Evolutionary conservation across 2,888 invertebrate species (phyloP).

Genomic region (Philaethria dido): DNA sequence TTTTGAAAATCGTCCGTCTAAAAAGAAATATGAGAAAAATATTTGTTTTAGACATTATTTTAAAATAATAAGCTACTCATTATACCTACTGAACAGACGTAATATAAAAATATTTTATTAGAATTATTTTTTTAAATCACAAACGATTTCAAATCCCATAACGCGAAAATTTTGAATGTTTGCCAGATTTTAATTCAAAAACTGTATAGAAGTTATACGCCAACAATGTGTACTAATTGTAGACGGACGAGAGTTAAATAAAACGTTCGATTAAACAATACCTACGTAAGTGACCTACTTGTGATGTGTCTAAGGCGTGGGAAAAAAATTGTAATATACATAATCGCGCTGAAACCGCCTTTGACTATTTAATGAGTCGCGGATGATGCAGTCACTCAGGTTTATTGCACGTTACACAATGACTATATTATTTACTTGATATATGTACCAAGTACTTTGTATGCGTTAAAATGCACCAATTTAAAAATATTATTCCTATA

Average conservation of each 20-base stretch:
- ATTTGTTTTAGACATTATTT: too few species aligned
- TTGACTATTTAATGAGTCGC: slow-evolving; percentile 18
- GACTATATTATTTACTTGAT: not conserved
- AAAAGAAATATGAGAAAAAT: too few species aligned
- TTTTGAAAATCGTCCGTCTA: too few species aligned
- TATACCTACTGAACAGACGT: too few species aligned
- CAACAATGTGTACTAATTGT: slow-evolving; percentile 38
- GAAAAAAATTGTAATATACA: slow-evolving; percentile 6
- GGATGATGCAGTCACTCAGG: not conserved
- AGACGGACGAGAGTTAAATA: slow-evolving; percentile 27
- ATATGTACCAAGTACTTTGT: too few species aligned
- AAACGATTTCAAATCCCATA: slow-evolving; percentile 31
- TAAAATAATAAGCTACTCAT: too few species aligned
- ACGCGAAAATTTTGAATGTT: slow-evolving; percentile 38
- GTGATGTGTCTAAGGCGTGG: slow-evolving; percentile 19
- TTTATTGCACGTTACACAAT: not conserved
- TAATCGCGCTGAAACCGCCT: slow-evolving; percentile 8
- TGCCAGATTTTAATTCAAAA: slow-evolving; percentile 42
- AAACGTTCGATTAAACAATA: slow-evolving; percentile 35
- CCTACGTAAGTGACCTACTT: slow-evolving; percentile 32
- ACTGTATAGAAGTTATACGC: slow-evolving; percentile 28
- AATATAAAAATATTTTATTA: slow-evolving; percentile 7
- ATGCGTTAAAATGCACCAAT: too few species aligned
- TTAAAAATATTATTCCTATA: too few species aligned
- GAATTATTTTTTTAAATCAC: slow-evolving; percentile 20